These are phyloP conservation scores for Antennarius striatus DNA, from an alignment of 2,113 vertebrate species.

Conservation along the genomic window DNA sequence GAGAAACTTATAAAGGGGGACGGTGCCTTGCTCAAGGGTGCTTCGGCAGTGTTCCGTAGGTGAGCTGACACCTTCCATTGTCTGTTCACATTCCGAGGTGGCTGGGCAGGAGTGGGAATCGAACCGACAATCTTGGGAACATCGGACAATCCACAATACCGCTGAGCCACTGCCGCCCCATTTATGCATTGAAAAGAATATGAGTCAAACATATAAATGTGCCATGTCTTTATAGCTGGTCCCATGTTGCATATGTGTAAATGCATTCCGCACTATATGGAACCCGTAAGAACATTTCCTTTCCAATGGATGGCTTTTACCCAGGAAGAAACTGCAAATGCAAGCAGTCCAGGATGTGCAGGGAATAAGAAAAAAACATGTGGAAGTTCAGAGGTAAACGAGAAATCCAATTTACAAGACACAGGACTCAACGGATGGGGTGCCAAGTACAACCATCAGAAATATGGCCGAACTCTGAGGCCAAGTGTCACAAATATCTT, in stretches of 20 bases:
- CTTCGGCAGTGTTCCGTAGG: too few relatives aligned
- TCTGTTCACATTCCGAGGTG: too few relatives aligned
- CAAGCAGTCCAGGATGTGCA: conserved; percentile 6
- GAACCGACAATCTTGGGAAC: too few relatives aligned
- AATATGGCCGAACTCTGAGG: conserved; percentile 19
- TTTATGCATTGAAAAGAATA: too few relatives aligned
- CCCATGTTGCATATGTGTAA: conserved; percentile 33
- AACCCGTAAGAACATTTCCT: conserved; percentile 36
- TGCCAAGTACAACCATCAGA: conserved; percentile 10
- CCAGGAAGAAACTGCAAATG: conserved; percentile 17
- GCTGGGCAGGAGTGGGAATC: too few relatives aligned
- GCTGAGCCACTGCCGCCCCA: too few relatives aligned
- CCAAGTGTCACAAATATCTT: conserved; percentile 15
- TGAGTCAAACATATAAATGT: conserved; percentile 30
- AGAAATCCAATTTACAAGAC: conserved; percentile 11
- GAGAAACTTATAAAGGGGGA: too few relatives aligned
- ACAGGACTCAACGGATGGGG: conserved; percentile 2
- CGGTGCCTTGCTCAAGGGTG: too few relatives aligned
- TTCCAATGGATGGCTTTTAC: not conserved
- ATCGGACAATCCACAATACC: too few relatives aligned
- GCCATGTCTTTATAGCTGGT: conserved; percentile 29
- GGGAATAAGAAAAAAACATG: not conserved
- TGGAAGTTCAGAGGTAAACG: conserved; percentile 17
- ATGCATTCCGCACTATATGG: conserved; percentile 45
- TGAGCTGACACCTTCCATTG: too few relatives aligned